Evolutionary conservation across 1,140 invertebrate genomes (phyloP), one percentile per base, ranked within the genome.

Genomic region (Elymnias hypermnestra): DNA sequence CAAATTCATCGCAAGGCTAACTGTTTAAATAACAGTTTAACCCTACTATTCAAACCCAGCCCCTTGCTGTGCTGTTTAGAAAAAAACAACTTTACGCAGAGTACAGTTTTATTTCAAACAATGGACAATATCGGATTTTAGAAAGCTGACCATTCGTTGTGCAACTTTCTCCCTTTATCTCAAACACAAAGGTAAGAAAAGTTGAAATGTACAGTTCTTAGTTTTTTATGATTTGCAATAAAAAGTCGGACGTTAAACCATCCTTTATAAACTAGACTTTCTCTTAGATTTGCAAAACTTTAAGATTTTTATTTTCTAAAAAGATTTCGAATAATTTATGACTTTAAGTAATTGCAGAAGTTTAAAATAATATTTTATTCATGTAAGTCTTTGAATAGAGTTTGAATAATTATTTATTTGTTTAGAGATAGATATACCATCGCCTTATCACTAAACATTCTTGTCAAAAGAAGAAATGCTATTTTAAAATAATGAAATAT

Each of bases 121-220:
- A 79, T 68, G 69, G 61, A 53, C 60, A 68, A 66, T 66, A 71
- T 75, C 54, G 56, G 70, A 73, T 72, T 69, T 74, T 79, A 79
- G 75, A 79, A 81, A 81, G 73, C 68, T 73, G 62, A 63, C 61
- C 68, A 60, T 71, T 65, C 54, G 45, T 77, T 83, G 73, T 50
- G 63, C 73, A 83, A 82, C 77, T 82, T 82, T 82, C 79, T 77
- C 69, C 70, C 67, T 83, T 82, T 83, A 79, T 79, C 61, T 65
- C 19, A 7, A 50, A 59, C 71, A 82, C 72, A 82, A 82, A 76
- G 65, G 63, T 74, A 68, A 63, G 45, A 59, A 63, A 67, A 68
- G 58, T 69, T 69, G 33, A 58, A 64, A 70, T 52, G 53, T 59
- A 58, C 38, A 43, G 44, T 53, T 54, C 35, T 35, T 57, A 46